phyloP scores from a whole-genome alignment of 2,888 invertebrate genomes.

The Cataglyphis rosenhaueri region DNA sequence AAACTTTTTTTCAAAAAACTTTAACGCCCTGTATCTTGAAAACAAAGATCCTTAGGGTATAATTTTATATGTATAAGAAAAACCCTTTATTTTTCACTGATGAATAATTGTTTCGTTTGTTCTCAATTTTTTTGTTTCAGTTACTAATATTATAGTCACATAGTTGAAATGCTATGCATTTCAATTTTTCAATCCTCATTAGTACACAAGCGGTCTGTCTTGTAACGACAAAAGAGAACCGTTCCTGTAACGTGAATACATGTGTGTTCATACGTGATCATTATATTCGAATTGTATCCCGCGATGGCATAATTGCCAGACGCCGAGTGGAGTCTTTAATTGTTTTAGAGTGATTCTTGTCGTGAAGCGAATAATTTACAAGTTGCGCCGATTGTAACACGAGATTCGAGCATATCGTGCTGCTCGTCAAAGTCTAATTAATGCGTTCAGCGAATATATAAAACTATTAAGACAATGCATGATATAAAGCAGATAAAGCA shows the following conservation, averaged over 20 bases:
- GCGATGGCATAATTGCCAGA: conserved; percentile 60
- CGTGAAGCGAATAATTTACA: conserved; percentile 71
- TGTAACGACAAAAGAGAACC: conserved; percentile 61
- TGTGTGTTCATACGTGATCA: conserved; percentile 59
- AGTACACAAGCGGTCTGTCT: conserved; percentile 47
- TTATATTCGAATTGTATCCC: conserved; percentile 55
- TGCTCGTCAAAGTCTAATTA: conserved; percentile 62
- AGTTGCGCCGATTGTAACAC: conserved; percentile 37
- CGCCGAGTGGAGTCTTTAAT: conserved; percentile 59
- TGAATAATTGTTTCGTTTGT: too few species aligned
- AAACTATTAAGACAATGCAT: conserved; percentile 8
- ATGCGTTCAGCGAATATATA: conserved; percentile 54
- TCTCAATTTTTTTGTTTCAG: too few species aligned
- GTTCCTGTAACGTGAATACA: conserved; percentile 49
- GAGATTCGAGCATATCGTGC: conserved; percentile 40
- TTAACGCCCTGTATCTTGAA: too few species aligned
- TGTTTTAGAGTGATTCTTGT: conserved; percentile 66
- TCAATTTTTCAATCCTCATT: conserved; percentile 54
- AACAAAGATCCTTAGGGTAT: too few species aligned
- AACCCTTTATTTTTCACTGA: too few species aligned
- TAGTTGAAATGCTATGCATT: not conserved
- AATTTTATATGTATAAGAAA: too few species aligned
- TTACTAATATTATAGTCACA: not conserved
- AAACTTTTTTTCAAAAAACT: too few species aligned
- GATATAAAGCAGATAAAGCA: not conserved